Base-by-base conservation (phyloP, 2,113 vertebrate genomes). In the Cranoglanis bouderius region DNA sequence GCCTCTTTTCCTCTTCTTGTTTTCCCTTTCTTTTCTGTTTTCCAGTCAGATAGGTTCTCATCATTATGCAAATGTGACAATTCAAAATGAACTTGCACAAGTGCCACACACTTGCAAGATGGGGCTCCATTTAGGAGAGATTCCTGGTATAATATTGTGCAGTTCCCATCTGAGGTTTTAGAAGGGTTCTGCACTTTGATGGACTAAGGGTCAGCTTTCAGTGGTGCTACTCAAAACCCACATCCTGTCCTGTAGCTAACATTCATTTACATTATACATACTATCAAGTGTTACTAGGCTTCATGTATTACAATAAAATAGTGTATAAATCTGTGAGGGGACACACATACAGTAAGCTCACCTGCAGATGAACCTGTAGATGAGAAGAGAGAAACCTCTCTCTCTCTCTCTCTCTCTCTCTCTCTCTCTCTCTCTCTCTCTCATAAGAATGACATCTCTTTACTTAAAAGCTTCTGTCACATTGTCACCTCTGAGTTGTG, bases 381-480 rank as follows among this genome's bases (percentile, higher is more conserved):
- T 35, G 10, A 6, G n/a, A n/a, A n/a, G n/a, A n/a, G n/a, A n/a
- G n/a, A n/a, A n/a, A n/a, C 21, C 6, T 46, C 13, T 57, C 32
- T 14, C 32, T 83, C 49, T 82, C 78, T 82, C 78, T 53, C 49
- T 57, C 51, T 83, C 12, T 61, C 9, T 61, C 38, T 43, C 38
- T 61, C 61, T 49, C 40, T 49, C 61, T 46, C 82, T 65, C 21
- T 77, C 24, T 26, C 32, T 35, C 9, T 29, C 57, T 2, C 10
- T 24, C 38, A n/a, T 49, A 40, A 26, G 32, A 85, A 49, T 40
- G 24, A 32, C 51, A 35, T 24, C 29, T 86, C 16, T 86, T 16
- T 57, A 6, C n/a, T 46, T 61, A 78, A 59, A 78, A 80, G 85
- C 74, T 63, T 63, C 72, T 86, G 53, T 86, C 85, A 78, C 55